Evolutionary conservation across 92 coral and sea anemone genomes (phyloP).

Genomic region (Parazoanthus swiftii): DNA sequence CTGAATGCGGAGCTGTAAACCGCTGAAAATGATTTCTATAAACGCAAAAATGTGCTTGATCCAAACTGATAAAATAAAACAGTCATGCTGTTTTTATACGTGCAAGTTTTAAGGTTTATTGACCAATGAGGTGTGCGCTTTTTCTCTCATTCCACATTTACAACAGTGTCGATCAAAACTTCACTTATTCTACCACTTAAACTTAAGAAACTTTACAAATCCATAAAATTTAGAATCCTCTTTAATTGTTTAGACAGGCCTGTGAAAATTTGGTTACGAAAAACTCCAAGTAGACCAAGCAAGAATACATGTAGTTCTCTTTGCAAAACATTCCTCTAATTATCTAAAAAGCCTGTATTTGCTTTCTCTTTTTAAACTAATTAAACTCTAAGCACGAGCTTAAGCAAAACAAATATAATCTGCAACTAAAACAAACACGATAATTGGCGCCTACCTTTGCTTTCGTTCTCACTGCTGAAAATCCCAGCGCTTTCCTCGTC

Average conservation of each 20-base stretch:
- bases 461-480: background rate
- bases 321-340: background rate
- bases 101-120: background rate
- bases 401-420: slow-evolving; percentile 16
- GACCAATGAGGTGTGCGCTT: background rate
- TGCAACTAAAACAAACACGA: slow-evolving; percentile 16
- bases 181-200: background rate
- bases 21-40: background rate
- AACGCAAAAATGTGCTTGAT: background rate
- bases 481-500: background rate
- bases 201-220: too few species aligned
- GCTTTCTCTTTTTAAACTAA: slow-evolving; percentile 27
- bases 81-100: background rate
- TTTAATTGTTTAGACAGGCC: background rate
- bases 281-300: background rate
- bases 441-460: background rate
- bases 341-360: background rate
- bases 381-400: slow-evolving; percentile 22
- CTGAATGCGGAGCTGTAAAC: background rate
- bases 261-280: background rate
- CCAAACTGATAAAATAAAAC: background rate
- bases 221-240: background rate
- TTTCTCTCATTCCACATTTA: background rate
- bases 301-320: background rate
- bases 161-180: background rate